phyloP scores from a whole-genome alignment of 1,140 invertebrate species.

The Diabrotica virgifera region DNA sequence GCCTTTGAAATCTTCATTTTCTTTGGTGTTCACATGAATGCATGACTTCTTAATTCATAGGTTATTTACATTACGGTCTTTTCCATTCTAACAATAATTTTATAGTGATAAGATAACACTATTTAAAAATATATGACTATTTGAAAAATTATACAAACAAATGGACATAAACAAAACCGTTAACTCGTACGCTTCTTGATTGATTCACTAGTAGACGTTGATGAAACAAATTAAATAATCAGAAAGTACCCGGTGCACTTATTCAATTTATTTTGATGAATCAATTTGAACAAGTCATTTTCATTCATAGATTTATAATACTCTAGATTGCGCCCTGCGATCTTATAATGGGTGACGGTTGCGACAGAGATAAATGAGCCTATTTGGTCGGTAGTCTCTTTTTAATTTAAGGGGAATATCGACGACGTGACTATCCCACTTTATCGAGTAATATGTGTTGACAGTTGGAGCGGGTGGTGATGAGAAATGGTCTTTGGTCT shows the following conservation, averaged over 20 bases:
- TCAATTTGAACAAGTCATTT: constrained; percentile 30
- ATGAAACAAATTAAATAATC: constrained; percentile 6
- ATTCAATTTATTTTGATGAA: constrained; percentile 40
- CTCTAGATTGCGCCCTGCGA: too few species aligned
- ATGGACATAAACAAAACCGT: neutral
- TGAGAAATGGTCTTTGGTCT: too few species aligned
- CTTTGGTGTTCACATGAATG: neutral
- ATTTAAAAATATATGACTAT: neutral
- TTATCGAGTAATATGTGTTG: too few species aligned
- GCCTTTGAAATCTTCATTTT: constrained; percentile 7
- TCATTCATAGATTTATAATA: too few species aligned
- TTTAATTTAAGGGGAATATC: too few species aligned
- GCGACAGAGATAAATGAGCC: too few species aligned
- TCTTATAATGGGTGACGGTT: too few species aligned
- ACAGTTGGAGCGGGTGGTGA: too few species aligned
- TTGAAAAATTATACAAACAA: neutral
- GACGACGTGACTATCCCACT: too few species aligned
- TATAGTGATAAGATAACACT: constrained; percentile 1
- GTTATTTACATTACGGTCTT: neutral
- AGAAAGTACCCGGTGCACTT: constrained; percentile 34
- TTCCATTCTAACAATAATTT: neutral
- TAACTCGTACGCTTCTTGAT: neutral
- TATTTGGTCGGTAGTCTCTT: too few species aligned
- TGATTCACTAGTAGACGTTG: neutral
- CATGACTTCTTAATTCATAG: neutral